Evolutionary conservation across 2,113 vertebrate genomes (phyloP), one percentile per base, ranked within the genome.

Genomic region (Passer montanus): DNA sequence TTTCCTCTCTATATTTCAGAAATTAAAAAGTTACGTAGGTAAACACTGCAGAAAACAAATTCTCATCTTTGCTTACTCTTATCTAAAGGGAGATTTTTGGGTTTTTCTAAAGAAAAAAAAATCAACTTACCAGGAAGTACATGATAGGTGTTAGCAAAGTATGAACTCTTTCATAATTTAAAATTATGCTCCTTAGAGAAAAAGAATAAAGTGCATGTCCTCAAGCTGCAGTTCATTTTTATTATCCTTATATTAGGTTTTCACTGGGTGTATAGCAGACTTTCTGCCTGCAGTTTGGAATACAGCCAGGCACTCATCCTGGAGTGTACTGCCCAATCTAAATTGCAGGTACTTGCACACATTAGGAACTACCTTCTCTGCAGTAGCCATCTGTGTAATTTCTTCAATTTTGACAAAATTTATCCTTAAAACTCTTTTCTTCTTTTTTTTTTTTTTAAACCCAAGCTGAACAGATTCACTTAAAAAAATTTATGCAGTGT

Each of bases 101-200:
- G 4, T 0, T 7, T 49, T 47, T 60, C 31, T 4, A 6, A 44
- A 27, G 15, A 13, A 9, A 83, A 67, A 55, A 0, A 47, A 79
- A 93, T 72, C 30, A 33, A 9, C 24, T 55, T 76, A 68, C 81
- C 52, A 70, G 50, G 46, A 89, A 63, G 39, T 33, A 16, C 18
- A 59, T 56, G 26, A 26, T 74, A 59, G 43, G 39, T 72, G 24
- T 49, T 91, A 79, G 52, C 18, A 41, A 49, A 49, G 33, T 39
- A 9, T 72, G n/a, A 85, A 37, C 24, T 60, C 27, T 75, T 63
- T 37, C 3, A 9, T 81, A 44, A 91, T 70, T 67, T 79, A 31
- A 87, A 85, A 49, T 44, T 3, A 21, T 28, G 14, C 7, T 85
- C 49, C 74, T 83, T 62, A 53, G n/a, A 68, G 20, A 31, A 60